phyloP scores from a whole-genome alignment of 2,888 invertebrate species.

The Drosophila borealis region DNA sequence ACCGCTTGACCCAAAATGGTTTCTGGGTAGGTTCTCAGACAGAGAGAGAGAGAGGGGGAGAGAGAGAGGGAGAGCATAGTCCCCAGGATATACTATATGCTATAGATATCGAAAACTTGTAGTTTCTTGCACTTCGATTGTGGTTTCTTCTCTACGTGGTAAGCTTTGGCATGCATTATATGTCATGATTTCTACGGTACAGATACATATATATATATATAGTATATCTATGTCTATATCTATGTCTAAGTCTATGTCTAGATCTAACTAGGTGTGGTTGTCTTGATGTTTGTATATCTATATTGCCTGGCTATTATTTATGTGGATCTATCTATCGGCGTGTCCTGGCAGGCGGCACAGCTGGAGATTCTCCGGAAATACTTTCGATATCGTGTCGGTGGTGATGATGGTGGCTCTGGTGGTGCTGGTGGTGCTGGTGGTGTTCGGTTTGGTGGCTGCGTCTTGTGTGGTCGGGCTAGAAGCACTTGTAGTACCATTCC shows the following conservation, averaged over 20 bases:
- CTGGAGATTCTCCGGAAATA: constrained; percentile 65
- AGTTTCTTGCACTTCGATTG: constrained; percentile 76
- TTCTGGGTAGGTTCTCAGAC: constrained; percentile 3
- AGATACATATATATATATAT: constrained; percentile 39
- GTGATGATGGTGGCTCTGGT: constrained; percentile 7
- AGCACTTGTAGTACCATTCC: constrained; percentile 83
- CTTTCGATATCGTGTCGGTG: constrained; percentile 58
- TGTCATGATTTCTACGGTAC: constrained; percentile 79
- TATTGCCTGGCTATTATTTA: constrained; percentile 20
- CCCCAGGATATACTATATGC: constrained; percentile 23
- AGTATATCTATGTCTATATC: constrained; percentile 9
- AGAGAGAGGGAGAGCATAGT: constrained; percentile 7
- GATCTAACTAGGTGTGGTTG: constrained; percentile 28
- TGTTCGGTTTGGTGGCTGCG: constrained; percentile 4
- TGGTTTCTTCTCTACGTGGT: constrained; percentile 75
- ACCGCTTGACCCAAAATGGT: constrained; percentile 32
- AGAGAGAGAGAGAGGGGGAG: not conserved
- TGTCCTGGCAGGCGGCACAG: constrained; percentile 20
- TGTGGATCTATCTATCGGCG: constrained; percentile 24
- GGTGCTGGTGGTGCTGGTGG: not conserved
- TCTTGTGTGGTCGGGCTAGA: constrained; percentile 48
- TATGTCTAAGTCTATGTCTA: constrained; percentile 25
- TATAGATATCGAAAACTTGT: constrained; percentile 59
- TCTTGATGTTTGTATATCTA: constrained; percentile 33
- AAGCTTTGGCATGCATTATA: constrained; percentile 84